Evolutionary conservation across 2,113 vertebrate species (phyloP).

Genomic region (Setophaga kirtlandii): DNA sequence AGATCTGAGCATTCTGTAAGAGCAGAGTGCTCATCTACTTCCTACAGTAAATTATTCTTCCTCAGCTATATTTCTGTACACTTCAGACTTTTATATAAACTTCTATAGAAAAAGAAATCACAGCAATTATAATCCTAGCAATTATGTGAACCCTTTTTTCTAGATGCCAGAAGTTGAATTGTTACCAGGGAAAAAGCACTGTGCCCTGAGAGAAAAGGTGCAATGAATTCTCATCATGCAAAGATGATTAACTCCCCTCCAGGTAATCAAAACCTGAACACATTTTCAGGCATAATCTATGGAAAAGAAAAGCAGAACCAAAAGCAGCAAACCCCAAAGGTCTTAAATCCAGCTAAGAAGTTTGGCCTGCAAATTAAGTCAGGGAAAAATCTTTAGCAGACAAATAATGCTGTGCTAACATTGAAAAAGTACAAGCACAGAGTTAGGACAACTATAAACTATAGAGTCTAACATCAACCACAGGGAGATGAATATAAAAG

Average conservation of each 20-base stretch:
- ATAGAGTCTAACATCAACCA: background rate
- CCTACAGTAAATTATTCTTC: background rate
- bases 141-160: background rate
- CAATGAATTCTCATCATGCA: background rate
- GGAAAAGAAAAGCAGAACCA: background rate
- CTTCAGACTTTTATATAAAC: background rate
- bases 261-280: slow-evolving; percentile 17
- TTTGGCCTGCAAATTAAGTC: background rate
- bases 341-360: background rate
- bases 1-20: background rate
- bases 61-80: background rate
- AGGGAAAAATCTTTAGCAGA: background rate
- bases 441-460: background rate
- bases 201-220: background rate
- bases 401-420: background rate
- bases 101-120: background rate
- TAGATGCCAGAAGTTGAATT: background rate
- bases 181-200: background rate
- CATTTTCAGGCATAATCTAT: background rate
- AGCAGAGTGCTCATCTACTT: slow-evolving; percentile 4
- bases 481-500: background rate
- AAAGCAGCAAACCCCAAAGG: background rate
- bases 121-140: background rate
- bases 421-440: background rate
- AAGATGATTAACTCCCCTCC: background rate